Conservation (phyloP, 2,888 invertebrate species). For the Sclerodermus sp. region DNA sequence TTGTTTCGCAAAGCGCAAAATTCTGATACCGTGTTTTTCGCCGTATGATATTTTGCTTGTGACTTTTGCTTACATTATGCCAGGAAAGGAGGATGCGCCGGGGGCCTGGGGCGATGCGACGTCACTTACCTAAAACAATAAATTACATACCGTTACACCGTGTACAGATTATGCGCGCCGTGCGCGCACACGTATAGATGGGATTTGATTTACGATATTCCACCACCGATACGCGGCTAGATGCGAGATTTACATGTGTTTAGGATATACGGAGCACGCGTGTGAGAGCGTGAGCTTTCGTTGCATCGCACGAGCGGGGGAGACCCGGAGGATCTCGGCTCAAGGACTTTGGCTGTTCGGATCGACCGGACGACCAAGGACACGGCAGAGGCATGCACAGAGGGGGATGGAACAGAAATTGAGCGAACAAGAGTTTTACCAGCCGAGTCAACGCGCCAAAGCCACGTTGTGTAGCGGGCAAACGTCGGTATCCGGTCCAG, state of each 20-base stretch:
- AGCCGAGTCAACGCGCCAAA: conserved; percentile 22
- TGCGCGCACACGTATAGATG: conserved; percentile 21
- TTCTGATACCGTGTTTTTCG: too few species aligned
- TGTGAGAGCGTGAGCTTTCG: background rate
- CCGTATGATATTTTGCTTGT: background rate
- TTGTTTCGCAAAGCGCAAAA: too few species aligned
- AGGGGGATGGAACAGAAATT: too few species aligned
- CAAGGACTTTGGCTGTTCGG: too few species aligned
- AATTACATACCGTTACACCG: conserved; percentile 54
- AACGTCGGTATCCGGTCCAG: conserved; percentile 28
- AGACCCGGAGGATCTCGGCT: too few species aligned
- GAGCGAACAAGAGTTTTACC: conserved; percentile 26
- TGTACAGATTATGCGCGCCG: conserved; percentile 44
- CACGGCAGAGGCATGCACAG: too few species aligned
- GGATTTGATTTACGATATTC: conserved; percentile 46
- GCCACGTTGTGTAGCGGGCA: conserved; percentile 22
- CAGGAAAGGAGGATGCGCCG: conserved; percentile 45
- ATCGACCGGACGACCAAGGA: too few species aligned
- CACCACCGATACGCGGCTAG: conserved; percentile 36
- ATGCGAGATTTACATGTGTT: conserved; percentile 34
- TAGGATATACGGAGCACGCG: conserved; percentile 9
- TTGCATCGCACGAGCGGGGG: background rate
- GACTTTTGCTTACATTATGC: conserved; percentile 50
- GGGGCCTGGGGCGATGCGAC: conserved; percentile 48
- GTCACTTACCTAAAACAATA: conserved; percentile 59